Evolutionary conservation across 2,888 invertebrate species (phyloP), one percentile per base, ranked within the genome.

Genomic region (Pteria penguin): DNA sequence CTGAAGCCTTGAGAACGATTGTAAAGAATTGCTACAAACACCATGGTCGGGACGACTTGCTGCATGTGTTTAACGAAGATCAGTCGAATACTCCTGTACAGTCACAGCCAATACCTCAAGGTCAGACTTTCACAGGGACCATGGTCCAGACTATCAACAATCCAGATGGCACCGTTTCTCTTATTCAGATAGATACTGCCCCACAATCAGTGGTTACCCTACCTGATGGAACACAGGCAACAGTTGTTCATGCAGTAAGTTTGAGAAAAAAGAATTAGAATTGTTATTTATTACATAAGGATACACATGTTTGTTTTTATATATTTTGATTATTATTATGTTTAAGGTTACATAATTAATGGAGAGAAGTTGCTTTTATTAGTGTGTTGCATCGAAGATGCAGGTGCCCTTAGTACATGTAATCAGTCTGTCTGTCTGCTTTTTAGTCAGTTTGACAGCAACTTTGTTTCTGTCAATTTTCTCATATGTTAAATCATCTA

Each of bases 21-120:
- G 98, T 98, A 78, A 96, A 97, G 90, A 98, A 98, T 93, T 98
- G 98, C 93, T 98, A 98, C 94, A 98, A 97, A 94, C 98, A 96
- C 94, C 98, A 98, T 93, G 97, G 98, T 0, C 94, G 98, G 84
- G 98, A 98, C 93, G 98, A 98, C 92, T 94, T 98, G 82, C 93
- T 98, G 89, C 98, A 98, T 22, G 97, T 97, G 55, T 98, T 98
- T 93, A 96, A 95, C 69, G 98, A 97, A 8, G 84, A 85, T 5
- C 75, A 54, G 4, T 45, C 77, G 0, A 36, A 52, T 2, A 52
- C 60, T 54, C 36, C 66, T 11, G 57, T 55, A 4, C 73, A 76
- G 26, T 24, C 60, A 0, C 73, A 73, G 22, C 36, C 73, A 18
- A 55, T 58, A 45, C 76, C 54, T 67, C 66, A 72, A 14, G 68